Evolutionary conservation across 2,113 vertebrate species (phyloP).

Genomic region (Prionailurus bengalensis): DNA sequence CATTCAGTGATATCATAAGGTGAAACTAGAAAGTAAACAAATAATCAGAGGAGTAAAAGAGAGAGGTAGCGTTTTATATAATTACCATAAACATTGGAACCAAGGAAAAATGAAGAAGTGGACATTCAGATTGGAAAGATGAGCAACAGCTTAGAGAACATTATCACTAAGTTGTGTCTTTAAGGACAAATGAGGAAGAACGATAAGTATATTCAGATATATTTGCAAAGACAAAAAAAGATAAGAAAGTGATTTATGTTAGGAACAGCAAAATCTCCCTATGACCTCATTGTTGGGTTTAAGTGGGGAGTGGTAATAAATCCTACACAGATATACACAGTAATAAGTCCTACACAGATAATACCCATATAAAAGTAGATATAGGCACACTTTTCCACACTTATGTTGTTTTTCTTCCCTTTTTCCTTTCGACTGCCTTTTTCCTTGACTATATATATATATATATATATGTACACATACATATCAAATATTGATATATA

Average conservation of each 20-base stretch:
- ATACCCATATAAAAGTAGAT: not conserved
- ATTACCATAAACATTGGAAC: not conserved
- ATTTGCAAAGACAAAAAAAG: not conserved
- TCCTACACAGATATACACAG: no score
- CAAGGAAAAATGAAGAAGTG: not conserved
- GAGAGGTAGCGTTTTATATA: not conserved
- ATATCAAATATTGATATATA: not conserved
- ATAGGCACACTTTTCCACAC: fast-evolving
- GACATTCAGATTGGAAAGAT: not conserved
- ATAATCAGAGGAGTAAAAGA: not conserved
- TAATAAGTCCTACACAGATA: not conserved
- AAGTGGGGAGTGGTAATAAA: not conserved
- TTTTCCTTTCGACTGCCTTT: not conserved
- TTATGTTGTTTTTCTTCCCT: not conserved
- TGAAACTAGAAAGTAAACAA: not conserved
- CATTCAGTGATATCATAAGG: not conserved
- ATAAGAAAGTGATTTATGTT: not conserved
- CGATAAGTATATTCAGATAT: not conserved
- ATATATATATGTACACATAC: not conserved
- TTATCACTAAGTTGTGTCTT: not conserved
- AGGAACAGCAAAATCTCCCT: not conserved
- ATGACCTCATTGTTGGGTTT: not conserved
- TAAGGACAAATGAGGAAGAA: not conserved
- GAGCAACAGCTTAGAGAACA: not conserved
- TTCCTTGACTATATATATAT: not conserved